Base-by-base conservation (phyloP, 2,113 vertebrate genomes). In the Paratilapia polleni region DNA sequence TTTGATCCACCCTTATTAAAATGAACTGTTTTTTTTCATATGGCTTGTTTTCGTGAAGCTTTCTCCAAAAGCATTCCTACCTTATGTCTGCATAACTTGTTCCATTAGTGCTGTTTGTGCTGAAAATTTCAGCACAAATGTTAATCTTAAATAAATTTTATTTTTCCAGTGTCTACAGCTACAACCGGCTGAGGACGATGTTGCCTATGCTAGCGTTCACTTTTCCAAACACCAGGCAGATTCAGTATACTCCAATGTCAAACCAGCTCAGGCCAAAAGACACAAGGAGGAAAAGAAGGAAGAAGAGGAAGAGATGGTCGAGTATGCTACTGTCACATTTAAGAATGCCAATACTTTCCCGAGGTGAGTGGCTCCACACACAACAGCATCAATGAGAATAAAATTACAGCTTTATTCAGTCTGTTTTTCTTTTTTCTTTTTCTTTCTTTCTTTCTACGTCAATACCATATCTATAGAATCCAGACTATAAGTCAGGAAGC, bases 181-280 rank as follows among this genome's bases (percentile, higher is more conserved):
- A 8, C 41, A 74, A 74, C 31, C 0, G n/a, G 49, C 10, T 1
- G 8, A 70, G 47, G 36, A 78, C 0, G 75, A 88, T 3, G 28
- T 61, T 43, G 14, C 77, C n/a, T 91, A 87, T 26, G 59, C 78
- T 34, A 56, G 20, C 10, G 19, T 91, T 26, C 2, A 0, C 9
- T 91, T 91, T 52, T 8, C 10, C 57, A 77, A 17, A 41, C 66
- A 13, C 3, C 6, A 20, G 2, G 1, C 49, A 2, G 31, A 83
- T 31, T 4, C 11, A 4, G 3, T 76, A 20, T 86, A 73, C 0
- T 34, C 8, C 61, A 87, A 66, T 57, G 5, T 84, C 1, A 12
- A 6, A 58, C 7, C 26, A 15, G 15, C 56, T 17, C 17, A 15
- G 8, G 36, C 14, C 34, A 8, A 1, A 26, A 78, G 24, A 43